Evolutionary conservation across 2,113 vertebrate species (phyloP).

Genomic region (Chamaea fasciata): DNA sequence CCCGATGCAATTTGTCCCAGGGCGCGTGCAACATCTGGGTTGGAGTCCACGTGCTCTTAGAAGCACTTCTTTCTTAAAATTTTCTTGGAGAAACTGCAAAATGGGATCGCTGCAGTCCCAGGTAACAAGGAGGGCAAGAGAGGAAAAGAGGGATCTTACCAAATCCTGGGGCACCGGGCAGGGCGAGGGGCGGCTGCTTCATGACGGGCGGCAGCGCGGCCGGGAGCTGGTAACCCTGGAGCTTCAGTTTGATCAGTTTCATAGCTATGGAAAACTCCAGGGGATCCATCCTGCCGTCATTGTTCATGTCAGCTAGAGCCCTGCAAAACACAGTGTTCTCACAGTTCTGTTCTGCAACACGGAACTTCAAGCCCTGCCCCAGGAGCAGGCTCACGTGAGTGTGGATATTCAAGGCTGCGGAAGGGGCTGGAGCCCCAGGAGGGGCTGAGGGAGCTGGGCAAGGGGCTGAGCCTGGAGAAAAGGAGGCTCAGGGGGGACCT

Average conservation of each 20-base stretch:
- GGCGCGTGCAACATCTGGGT: rapidly evolving
- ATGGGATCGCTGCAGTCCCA: neutral
- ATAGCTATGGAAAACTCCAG: slow-evolving; percentile 98
- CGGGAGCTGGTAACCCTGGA: slow-evolving; percentile 94
- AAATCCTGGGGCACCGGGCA: slow-evolving; percentile 80
- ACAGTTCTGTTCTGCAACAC: neutral
- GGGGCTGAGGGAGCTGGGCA: neutral
- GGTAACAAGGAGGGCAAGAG: neutral
- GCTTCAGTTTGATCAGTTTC: slow-evolving; percentile 97
- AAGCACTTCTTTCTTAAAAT: neutral
- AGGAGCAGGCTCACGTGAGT: neutral
- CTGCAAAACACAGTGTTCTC: slow-evolving; percentile 55
- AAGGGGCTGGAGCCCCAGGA: neutral
- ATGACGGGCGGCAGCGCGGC: slow-evolving; percentile 87
- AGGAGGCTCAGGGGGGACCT: neutral
- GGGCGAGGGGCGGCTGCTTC: slow-evolving; percentile 84
- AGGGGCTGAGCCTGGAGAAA: neutral
- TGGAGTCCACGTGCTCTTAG: rapidly evolving
- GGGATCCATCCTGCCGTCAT: slow-evolving; percentile 95
- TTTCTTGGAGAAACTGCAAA: neutral
- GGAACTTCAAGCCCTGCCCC: neutral
- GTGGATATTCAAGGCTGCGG: neutral
- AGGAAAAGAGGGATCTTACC: slow-evolving; percentile 74
- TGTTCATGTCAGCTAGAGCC: slow-evolving; percentile 97
- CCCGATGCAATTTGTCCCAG: neutral